Base-by-base conservation (phyloP, 1,140 invertebrate genomes). In the Drosophila pseudoobscura region DNA sequence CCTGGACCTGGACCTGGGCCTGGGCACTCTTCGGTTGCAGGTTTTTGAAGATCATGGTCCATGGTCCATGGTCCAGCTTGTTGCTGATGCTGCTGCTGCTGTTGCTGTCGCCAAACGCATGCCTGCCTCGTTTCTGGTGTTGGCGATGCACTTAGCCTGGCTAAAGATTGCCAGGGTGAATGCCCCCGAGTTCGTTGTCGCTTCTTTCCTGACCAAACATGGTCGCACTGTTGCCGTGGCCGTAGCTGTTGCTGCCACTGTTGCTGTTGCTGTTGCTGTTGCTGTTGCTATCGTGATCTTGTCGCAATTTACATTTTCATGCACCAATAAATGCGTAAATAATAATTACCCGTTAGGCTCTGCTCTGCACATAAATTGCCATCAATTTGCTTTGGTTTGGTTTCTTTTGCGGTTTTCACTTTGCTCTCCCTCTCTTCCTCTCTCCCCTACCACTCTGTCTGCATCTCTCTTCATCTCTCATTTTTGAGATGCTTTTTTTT, bases 161-260 rank as follows among this genome's bases (percentile, higher is more conserved):
- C 71, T 75, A 69, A 79, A 82, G 82, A 87, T 87, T 85, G 79
- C 61, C 87, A 87, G 87, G 82, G 82, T 85, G 78, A 85, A 85
- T 85, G 82, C 82, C 87, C 82, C 87, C 75, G 82, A 85, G 82
- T 85, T 85, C 82, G 78, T 85, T 85, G 83, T 75, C 80, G 80
- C 80, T 85, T 85, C 80, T 85, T 87, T 87, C 78, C 80, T 73
- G 78, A 78, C 80, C 80, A 85, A 85, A 82, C 82, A 68, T 61
- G 80, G 75, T 50, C 51, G 51, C 20, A 57, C 26, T 29, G 26
- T 24, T 26, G 24, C 24, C 4, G 4, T 26, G 24, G 57, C 43
- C 29, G 13, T 61, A 46, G 41, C 46, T 64, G 69, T 29, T 24
- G 53, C 15, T 41, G 47, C 47, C 29, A 41, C 39, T 49, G 41